Evolutionary conservation across 2,113 vertebrate genomes (phyloP), one percentile per base, ranked within the genome.

Genomic region (Halcyon senegalensis): DNA sequence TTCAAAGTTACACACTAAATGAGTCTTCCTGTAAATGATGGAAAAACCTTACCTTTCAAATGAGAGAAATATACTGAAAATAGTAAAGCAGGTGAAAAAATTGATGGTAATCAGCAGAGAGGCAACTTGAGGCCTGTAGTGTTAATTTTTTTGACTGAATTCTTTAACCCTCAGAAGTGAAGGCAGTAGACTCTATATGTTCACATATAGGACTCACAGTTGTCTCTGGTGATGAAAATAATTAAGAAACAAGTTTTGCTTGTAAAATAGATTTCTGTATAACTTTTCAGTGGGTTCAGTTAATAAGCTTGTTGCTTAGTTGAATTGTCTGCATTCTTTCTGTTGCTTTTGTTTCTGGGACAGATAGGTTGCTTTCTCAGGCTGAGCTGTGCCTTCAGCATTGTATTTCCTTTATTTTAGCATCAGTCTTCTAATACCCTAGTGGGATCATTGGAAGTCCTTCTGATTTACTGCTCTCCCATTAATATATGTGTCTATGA

Each of bases 381-480:
- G 18, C 27, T 79, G 27, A 28, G 25, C 51, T 53, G 2, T 86
- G 33, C 43, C 43, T 85, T 91, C 56, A 55, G 21, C 48, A 16
- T 50, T 56, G 20, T 56, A 37, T 23, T 72, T 37, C 1, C 1
- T 24, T 43, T 51, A 46, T 60, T 78, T 86, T 83, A 3, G 19
- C 48, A 84, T 69, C 25, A n/a, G 23, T 50, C 31, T 84, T 96
- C 35, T 51, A 85, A 12, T 80, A 58, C 11, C 25, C 18, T 72
- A 53, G 30, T 70, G 70, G 39, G 43, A 35, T 74, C 73, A 19
- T 80, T 94, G 67, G 50, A 90, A 93, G 24, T 31, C 70, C 17
- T 77, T 85, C 82, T 84, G 72, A 74, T 88, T 90, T 90, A 90
- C 70, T 81, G 31, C 37, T 90, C 28, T 88, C 21, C 39, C 28